Evolutionary conservation across 2,113 vertebrate genomes (phyloP).

Genomic region (Vicugna pacos): DNA sequence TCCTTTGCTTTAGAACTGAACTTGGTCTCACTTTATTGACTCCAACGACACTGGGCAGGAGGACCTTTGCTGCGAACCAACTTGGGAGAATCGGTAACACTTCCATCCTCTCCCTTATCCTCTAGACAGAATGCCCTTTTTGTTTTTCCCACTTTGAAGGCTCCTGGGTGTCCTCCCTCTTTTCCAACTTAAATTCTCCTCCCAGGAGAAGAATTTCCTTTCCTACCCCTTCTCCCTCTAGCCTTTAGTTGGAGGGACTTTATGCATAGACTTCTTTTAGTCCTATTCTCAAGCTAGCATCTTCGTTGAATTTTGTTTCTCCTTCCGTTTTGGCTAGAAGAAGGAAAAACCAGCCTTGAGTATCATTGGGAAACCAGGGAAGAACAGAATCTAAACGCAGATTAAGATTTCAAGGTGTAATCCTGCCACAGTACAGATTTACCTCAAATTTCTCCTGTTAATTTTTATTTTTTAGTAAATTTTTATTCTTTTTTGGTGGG

Average conservation of each 20-base stretch:
- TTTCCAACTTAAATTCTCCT: background rate
- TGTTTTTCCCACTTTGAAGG: background rate
- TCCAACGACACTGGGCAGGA: too few species aligned
- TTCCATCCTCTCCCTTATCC: background rate
- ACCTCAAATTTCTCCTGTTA: background rate
- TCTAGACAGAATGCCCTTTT: background rate
- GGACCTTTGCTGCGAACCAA: too few species aligned
- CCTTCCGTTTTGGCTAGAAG: background rate
- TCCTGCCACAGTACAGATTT: background rate
- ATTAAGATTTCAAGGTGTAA: slow-evolving; percentile 28
- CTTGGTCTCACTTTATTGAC: too few species aligned
- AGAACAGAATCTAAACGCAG: background rate
- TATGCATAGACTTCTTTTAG: background rate
- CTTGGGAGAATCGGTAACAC: too few species aligned
- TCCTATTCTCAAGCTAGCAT: background rate
- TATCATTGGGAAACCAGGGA: background rate
- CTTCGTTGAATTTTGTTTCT: background rate
- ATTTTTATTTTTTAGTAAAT: background rate
- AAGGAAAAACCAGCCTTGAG: background rate
- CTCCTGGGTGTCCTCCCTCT: background rate
- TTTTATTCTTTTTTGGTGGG: too few species aligned
- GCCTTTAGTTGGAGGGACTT: background rate
- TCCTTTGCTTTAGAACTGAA: too few species aligned
- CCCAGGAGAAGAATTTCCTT: too few species aligned
- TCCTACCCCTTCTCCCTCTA: background rate